phyloP scores from a whole-genome alignment of 2,797 vertebrate genomes.

The Periophthalmus magnuspinnatus region DNA sequence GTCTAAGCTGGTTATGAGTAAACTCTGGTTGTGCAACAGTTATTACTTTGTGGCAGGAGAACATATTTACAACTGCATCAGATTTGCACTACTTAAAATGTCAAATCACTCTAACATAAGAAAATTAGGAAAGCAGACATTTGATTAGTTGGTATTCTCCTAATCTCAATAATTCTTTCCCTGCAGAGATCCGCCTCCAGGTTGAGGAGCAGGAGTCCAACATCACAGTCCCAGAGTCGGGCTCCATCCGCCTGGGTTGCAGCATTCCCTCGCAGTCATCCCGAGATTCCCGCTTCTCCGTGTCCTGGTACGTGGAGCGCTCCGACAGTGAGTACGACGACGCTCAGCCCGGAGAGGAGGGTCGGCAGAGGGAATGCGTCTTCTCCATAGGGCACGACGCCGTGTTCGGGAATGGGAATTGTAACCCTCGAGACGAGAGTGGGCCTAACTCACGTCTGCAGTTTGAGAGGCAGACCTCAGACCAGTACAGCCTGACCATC shows the following conservation, averaged over 20 bases:
- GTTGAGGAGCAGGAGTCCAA: slow-evolving; percentile 88
- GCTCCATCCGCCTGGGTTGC: slow-evolving; percentile 88
- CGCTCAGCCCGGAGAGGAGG: slow-evolving; percentile 57
- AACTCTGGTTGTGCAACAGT: too few relatives aligned
- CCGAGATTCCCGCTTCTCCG: slow-evolving; percentile 89
- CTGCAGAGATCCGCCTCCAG: slow-evolving; percentile 85
- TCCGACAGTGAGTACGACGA: slow-evolving; percentile 52
- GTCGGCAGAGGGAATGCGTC: slow-evolving; percentile 66
- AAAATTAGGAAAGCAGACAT: background rate
- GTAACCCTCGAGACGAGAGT: slow-evolving; percentile 73
- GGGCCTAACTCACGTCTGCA: slow-evolving; percentile 84
- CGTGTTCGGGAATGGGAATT: slow-evolving; percentile 86
- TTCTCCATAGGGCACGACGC: slow-evolving; percentile 89
- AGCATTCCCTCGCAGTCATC: slow-evolving; percentile 89
- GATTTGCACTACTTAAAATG: background rate
- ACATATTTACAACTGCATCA: background rate
- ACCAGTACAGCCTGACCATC: slow-evolving; percentile 89
- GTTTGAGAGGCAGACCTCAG: slow-evolving; percentile 86
- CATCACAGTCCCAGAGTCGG: slow-evolving; percentile 84
- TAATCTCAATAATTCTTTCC: background rate
- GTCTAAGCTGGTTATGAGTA: background rate
- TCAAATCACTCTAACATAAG: background rate
- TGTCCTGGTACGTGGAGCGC: slow-evolving; percentile 89
- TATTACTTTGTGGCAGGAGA: background rate
- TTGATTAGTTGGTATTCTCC: background rate